phyloP scores from a whole-genome alignment of 2,113 vertebrate species.

The Ursus arctos region DNA sequence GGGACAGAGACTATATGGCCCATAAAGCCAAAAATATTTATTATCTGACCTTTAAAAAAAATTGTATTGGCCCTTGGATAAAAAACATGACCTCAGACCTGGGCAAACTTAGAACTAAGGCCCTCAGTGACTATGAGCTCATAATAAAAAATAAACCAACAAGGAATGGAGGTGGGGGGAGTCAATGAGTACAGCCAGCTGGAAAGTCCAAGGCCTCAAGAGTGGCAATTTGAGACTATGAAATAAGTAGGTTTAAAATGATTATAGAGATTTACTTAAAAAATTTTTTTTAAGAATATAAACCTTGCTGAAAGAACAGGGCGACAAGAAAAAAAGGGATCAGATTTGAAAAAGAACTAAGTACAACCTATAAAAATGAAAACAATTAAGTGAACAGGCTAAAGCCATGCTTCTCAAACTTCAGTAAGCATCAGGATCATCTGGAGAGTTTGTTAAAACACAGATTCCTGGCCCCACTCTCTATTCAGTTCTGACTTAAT shows the following conservation, averaged over 20 bases:
- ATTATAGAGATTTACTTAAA: slow-evolving; percentile 26
- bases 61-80: not conserved
- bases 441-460: not conserved
- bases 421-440: not conserved
- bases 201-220: not conserved
- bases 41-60: not conserved
- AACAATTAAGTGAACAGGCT: not conserved
- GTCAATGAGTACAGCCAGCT: not conserved
- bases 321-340: not conserved
- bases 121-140: not conserved
- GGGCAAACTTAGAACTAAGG: not conserved
- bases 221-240: not conserved
- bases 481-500: not conserved
- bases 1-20: not conserved
- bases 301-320: not conserved
- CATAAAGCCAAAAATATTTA: slow-evolving; percentile 8
- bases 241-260: slow-evolving; percentile 35
- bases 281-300: not conserved
- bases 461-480: not conserved
- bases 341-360: slow-evolving; percentile 22
- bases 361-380: not conserved
- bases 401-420: not conserved
- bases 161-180: not conserved
- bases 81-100: slow-evolving; percentile 19
- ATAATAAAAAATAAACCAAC: slow-evolving; percentile 35